Conservation (phyloP, 2,888 invertebrate genomes). For the Lamellibrachia satsuma region DNA sequence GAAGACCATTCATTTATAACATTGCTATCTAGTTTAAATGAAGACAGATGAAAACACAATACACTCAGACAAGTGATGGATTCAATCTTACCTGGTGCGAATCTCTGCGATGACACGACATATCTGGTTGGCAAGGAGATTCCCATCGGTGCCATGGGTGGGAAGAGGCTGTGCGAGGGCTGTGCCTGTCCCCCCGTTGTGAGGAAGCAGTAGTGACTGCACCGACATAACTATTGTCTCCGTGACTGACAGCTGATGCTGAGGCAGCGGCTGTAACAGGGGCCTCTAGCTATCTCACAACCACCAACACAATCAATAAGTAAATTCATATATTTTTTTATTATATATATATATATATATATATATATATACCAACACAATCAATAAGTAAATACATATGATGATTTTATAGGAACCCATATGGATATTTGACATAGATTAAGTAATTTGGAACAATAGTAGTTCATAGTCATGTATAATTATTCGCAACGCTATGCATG, state of each 20-base stretch:
- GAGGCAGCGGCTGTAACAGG: constrained; percentile 38
- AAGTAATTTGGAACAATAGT: too few species aligned
- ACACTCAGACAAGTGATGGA: not conserved
- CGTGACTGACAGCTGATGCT: constrained; percentile 54
- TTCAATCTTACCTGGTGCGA: constrained; percentile 49
- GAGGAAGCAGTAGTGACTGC: constrained; percentile 57
- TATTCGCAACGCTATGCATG: too few species aligned
- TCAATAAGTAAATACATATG: too few species aligned
- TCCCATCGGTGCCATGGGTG: constrained; percentile 54
- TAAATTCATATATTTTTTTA: not conserved
- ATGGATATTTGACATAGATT: too few species aligned
- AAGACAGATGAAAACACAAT: not conserved
- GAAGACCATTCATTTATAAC: too few species aligned
- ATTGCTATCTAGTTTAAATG: too few species aligned
- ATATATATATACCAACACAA: too few species aligned
- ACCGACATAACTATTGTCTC: constrained; percentile 59
- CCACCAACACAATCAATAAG: not conserved
- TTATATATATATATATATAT: too few species aligned
- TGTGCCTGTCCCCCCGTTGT: constrained; percentile 48
- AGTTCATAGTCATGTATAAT: too few species aligned
- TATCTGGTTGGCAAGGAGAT: constrained; percentile 58
- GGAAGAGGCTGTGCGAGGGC: constrained; percentile 56
- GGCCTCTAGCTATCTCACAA: not conserved
- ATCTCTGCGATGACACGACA: constrained; percentile 65
- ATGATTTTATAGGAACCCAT: too few species aligned